Evolutionary conservation across 37 sponge, comb jelly and placozoan species (phyloP), one percentile per base, ranked within the genome.

Genomic region (Chondrosia reniformis): DNA sequence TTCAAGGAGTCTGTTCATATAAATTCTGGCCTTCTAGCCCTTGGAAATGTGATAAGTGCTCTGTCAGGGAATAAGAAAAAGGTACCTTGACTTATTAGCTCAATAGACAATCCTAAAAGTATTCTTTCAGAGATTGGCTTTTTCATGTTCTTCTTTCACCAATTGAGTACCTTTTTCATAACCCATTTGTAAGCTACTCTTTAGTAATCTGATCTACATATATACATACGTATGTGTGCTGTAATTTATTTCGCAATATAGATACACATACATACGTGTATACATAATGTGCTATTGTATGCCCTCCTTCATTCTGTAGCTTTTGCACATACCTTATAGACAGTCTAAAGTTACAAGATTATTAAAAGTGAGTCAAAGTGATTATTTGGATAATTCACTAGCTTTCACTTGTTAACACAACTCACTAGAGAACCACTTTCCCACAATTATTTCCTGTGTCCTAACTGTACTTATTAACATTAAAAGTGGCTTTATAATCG

Each of bases 1-100:
- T 87, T 92, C 55, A 92, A 84, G 78, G 93, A 87, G 63, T 87
- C 87, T n/a, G 77, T 87, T 7, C 82, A 81, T 75, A 87, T 87
- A 78, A 87, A 87, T 55, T 62, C 75, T 80, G 87, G 87, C 3
- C 73, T 87, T 7, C 75, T 87, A 27, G 87, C 87, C 15, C 74
- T 87, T 13, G 87, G 87, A 10, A 87, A 87, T 62, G 87, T 87
- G 24, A 87, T 87, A 58, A 87, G 78, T 80, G 87, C 87, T 7
- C 59, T 87, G n/a, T 49, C 72, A 0, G 87, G 81, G 15, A 44
- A 77, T 0, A 81, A 67, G 45, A 74, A 79, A 46, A 67, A 71
- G 61, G 76, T 55, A 33, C 6, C n/a, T 27, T n/a, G 17, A 5
- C 25, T 63, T 10, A 24, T 38, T n/a, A n/a, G n/a, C n/a, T n/a